These are phyloP conservation scores for Pyrochroa serraticornis DNA, from an alignment of 2,888 invertebrate species.

Conservation along the genomic window DNA sequence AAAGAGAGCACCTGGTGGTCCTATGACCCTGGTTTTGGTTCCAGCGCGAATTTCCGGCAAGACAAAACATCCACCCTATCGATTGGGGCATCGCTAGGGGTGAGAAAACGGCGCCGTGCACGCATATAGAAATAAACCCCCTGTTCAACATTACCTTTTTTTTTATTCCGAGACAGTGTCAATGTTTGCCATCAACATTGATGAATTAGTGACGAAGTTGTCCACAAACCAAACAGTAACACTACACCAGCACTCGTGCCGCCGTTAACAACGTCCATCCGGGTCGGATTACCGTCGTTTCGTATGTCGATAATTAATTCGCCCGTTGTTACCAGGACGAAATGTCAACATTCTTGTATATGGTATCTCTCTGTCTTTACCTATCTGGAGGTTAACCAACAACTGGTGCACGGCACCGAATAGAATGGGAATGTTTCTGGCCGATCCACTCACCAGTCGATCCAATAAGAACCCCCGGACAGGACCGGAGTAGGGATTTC, in stretches of 20 bases:
- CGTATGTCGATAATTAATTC: background rate
- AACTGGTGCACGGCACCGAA: constrained; percentile 9
- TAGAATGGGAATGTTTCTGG: constrained; percentile 5
- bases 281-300: constrained; percentile 1
- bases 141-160: too few relatives aligned
- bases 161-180: too few relatives aligned
- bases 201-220: background rate
- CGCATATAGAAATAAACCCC: too few relatives aligned
- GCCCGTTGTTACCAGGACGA: background rate
- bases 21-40: too few relatives aligned
- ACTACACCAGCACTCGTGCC: constrained; percentile 8
- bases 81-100: too few relatives aligned
- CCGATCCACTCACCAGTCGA: constrained; percentile 18
- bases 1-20: too few relatives aligned
- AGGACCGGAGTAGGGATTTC: constrained; percentile 17
- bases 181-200: background rate
- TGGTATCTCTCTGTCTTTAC: background rate
- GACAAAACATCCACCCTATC: too few relatives aligned
- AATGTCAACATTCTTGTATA: constrained; percentile 17
- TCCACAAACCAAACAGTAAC: constrained; percentile 4
- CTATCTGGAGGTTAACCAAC: constrained; percentile 8
- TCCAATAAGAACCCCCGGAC: constrained; percentile 29
- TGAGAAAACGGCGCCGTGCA: too few relatives aligned
- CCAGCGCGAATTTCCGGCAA: too few relatives aligned
- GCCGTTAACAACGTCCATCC: constrained; percentile 6